Evolutionary conservation across 2,113 vertebrate species (phyloP).

Genomic region (Entosphenus tridentatus): DNA sequence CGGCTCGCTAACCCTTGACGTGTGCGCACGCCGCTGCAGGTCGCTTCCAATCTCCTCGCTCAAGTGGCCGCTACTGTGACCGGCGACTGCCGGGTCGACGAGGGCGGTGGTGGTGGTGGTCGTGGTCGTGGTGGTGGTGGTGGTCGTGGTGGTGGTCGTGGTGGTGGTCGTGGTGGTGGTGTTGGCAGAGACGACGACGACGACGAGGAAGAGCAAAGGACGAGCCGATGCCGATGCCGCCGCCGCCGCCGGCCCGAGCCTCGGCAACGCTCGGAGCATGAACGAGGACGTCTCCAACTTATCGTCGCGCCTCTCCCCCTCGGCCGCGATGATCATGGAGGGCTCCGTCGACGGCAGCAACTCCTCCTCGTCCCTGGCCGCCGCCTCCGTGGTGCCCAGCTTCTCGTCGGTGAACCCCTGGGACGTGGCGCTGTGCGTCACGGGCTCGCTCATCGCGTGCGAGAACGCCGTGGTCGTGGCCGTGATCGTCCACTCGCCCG

Average conservation of each 20-base stretch:
- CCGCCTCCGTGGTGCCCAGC: conserved; percentile 18
- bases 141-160: background rate
- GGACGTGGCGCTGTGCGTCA: conserved; percentile 57
- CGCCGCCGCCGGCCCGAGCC: background rate
- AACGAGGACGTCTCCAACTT: conserved; percentile 12
- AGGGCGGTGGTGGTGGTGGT: too few relatives aligned
- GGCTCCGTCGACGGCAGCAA: conserved; percentile 14
- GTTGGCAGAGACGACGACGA: background rate
- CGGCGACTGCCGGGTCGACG: too few relatives aligned
- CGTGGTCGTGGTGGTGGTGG: background rate
- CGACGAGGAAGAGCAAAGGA: background rate
- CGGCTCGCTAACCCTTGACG: too few relatives aligned
- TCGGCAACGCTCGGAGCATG: conserved; percentile 11
- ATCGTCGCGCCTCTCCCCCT: conserved; percentile 14
- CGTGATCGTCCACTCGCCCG: conserved; percentile 41
- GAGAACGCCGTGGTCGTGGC: conserved; percentile 68
- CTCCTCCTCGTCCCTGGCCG: conserved; percentile 21
- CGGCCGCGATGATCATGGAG: conserved; percentile 16
- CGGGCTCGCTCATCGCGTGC: conserved; percentile 53
- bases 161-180: background rate
- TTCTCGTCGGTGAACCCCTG: conserved; percentile 43
- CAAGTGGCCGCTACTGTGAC: too few relatives aligned
- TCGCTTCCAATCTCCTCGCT: too few relatives aligned
- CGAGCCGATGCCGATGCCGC: background rate
- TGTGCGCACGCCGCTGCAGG: too few relatives aligned